These are phyloP conservation scores for Aquatica leii DNA, from an alignment of 2,888 invertebrate genomes.

Conservation along the genomic window DNA sequence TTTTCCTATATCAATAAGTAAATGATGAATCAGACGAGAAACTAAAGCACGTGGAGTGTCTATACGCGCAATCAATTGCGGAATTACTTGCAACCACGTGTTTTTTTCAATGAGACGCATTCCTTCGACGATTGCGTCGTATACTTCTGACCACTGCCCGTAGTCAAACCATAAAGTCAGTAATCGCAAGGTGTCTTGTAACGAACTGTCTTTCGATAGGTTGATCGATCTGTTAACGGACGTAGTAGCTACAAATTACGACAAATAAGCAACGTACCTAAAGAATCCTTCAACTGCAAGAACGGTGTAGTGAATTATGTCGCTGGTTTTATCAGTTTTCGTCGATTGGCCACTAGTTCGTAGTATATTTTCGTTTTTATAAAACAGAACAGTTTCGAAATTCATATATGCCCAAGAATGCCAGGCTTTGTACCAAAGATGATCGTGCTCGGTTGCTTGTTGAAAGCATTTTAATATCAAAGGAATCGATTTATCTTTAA, in stretches of 20 bases:
- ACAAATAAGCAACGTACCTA: slow-evolving; percentile 45
- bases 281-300: slow-evolving; percentile 96
- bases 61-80: slow-evolving; percentile 97
- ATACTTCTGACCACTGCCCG: slow-evolving; percentile 92
- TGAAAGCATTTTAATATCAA: slow-evolving; percentile 79
- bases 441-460: slow-evolving; percentile 84
- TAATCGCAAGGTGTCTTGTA: slow-evolving; percentile 94
- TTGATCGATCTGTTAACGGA: slow-evolving; percentile 81
- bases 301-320: slow-evolving; percentile 82
- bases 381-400: slow-evolving; percentile 87
- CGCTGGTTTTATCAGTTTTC: slow-evolving; percentile 51
- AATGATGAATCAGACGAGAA: slow-evolving; percentile 88
- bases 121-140: slow-evolving; percentile 92
- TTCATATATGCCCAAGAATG: slow-evolving; percentile 98
- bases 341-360: slow-evolving; percentile 25
- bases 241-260: slow-evolving; percentile 13
- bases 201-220: slow-evolving; percentile 88
- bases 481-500: slow-evolving; percentile 80
- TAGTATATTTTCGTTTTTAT: slow-evolving; percentile 61
- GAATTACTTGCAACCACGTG: slow-evolving; percentile 99
- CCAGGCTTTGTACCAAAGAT: slow-evolving; percentile 97
- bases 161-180: slow-evolving; percentile 98
- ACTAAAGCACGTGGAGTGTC: slow-evolving; percentile 92
- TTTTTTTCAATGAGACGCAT: slow-evolving; percentile 94
- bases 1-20: slow-evolving; percentile 96